Evolutionary conservation across 2,113 vertebrate species (phyloP), one percentile per base, ranked within the genome.

Genomic region (Herpailurus yagouaroundi): DNA sequence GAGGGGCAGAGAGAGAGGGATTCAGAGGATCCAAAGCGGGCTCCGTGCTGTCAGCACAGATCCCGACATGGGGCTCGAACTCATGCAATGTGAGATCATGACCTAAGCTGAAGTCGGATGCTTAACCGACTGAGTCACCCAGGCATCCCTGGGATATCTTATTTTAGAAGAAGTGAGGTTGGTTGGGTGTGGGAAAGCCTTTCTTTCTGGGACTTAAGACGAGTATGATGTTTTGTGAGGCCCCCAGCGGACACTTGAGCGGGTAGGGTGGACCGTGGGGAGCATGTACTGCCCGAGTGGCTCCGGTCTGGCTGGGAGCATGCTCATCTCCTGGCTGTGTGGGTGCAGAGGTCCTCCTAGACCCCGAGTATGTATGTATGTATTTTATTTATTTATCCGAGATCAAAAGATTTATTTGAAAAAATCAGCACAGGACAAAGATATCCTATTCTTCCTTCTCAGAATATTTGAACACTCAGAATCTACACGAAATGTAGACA

Each of bases 361-460:
- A 60, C 57, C 50, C 21, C 3, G 57, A 60, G 23, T 60, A 60
- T 60, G 21, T 23, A 60, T 7, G 19, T 57, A 19, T 21, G 21
- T 60, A 21, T 60, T 21, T 60, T 60, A 21, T 60, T 57, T 60
- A 60, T 23, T 60, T 60, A 60, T 82, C 16, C 74, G 93, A 94
- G 86, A 91, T 80, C 91, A 96, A 95, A 98, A 89, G 90, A 97
- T 98, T 98, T 98, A 98, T 98, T 97, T 98, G 90, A 21, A 85
- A 93, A 98, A 95, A 48, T 97, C 57, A 96, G 68, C 89, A 97
- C 92, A 71, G 29, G 84, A 98, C 92, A 98, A 95, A 97, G 48
- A 96, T 89, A 98, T 91, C 82, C 89, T 85, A 94, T 95, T 95
- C 98, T 96, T 81, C 83, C 84, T 97, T 95, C 64, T 95, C 23